Evolutionary conservation across 2,888 invertebrate genomes (phyloP), one percentile per base, ranked within the genome.

Genomic region (Plagiodera versicolora): DNA sequence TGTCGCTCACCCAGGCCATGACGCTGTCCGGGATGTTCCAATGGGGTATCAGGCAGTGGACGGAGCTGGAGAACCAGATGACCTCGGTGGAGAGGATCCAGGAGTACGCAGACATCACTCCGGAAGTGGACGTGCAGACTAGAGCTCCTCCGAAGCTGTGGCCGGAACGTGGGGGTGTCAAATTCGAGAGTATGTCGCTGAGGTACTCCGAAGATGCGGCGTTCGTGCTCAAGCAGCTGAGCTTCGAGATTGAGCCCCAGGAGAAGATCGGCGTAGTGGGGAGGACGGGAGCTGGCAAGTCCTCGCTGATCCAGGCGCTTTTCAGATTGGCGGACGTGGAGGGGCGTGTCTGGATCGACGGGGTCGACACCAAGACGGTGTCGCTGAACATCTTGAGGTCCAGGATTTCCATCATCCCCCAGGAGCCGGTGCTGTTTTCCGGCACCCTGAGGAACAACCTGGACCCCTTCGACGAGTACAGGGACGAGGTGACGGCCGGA

Each of bases 31-130:
- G 80, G 45, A 87, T 89, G 87, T 87, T 90, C 77, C 90, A 90
- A 75, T 97, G 95, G 95, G 94, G 94, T 19, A 93, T 96, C 87
- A 67, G 79, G 16, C 80, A 80, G 63, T 79, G 78, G 75, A 77
- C 75, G 45, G 79, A 80, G 67, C 58, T 80, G 51, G 80, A 80
- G 77, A 94, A 93, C 74, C 90, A 89, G 70, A 92, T 94, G 92
- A 94, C 92, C 2, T 90, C 92, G 10, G 96, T 98, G 0, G 97
- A 98, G 80, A 86, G 95, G 78, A 85, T 91, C 14, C 71, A 92
- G 8, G 94, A 95, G 72, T 96, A 95, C 75, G 86, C 87, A 0
- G 84, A 87, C 35, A 77, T 95, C 1, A 85, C 87, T 0, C 70
- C 86, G 0, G 91, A 91, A 69, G n/a, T 28, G 1, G 69, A 72